A percentile compares a stretch with the other conserved stretches of the same genome.
phyloP scores from a whole-genome alignment of 2,888 invertebrate species.

The Drosophila diplacantha region DNA sequence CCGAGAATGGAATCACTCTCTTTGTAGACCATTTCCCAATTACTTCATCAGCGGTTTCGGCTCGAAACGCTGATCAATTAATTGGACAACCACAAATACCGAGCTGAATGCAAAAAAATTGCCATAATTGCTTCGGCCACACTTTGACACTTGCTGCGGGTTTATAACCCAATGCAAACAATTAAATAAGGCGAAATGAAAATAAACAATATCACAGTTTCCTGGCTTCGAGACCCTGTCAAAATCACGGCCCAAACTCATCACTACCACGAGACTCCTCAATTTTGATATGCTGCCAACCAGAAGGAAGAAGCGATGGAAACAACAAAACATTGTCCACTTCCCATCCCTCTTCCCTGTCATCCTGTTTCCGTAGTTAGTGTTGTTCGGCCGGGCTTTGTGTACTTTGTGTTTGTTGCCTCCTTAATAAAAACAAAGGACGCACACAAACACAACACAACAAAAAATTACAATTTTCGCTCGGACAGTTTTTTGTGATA shows the following conservation, averaged over 20 bases:
- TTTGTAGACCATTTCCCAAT: constrained; percentile 7
- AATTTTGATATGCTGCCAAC: constrained; percentile 18
- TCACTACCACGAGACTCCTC: constrained; percentile 26
- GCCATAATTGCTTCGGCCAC: constrained; percentile 22
- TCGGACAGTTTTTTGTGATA: constrained; percentile 17
- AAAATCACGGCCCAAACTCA: constrained; percentile 36
- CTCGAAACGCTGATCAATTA: constrained; percentile 11
- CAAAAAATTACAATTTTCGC: constrained; percentile 38
- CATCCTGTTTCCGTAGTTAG: constrained; percentile 22
- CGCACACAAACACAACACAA: constrained; percentile 1
- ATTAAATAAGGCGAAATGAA: constrained; percentile 15
- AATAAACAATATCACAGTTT: constrained; percentile 11
- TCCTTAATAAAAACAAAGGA: constrained; percentile 30
- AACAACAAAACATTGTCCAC: constrained; percentile 15
- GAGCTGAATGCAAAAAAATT: background rate
- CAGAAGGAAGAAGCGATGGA: constrained; percentile 23
- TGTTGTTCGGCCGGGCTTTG: constrained; percentile 34
- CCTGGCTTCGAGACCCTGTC: constrained; percentile 1
- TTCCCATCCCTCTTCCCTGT: constrained; percentile 15
- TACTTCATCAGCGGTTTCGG: constrained; percentile 31
- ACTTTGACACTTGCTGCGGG: constrained; percentile 22
- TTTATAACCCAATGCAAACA: constrained; percentile 2
- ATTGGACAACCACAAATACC: constrained; percentile 25
- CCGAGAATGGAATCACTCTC: background rate
- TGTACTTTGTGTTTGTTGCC: constrained; percentile 30